phyloP scores from a whole-genome alignment of 2,888 invertebrate genomes.

The Andrena hattorfiana region DNA sequence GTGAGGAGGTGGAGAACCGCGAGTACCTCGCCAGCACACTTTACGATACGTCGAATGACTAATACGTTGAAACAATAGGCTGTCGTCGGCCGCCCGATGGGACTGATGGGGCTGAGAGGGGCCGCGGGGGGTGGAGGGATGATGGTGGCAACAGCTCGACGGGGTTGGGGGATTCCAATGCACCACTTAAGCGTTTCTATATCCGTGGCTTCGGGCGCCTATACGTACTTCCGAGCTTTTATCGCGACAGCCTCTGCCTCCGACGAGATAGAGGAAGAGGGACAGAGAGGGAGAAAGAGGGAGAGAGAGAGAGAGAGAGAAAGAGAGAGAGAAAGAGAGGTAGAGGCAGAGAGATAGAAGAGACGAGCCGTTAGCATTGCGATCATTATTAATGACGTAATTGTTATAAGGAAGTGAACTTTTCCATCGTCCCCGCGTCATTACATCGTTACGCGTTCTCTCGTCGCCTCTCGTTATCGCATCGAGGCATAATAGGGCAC shows the following conservation, averaged over 20 bases:
- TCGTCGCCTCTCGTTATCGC: conserved; percentile 65
- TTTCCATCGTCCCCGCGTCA: conserved; percentile 71
- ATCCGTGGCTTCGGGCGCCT: conserved; percentile 79
- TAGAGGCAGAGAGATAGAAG: conserved; percentile 11
- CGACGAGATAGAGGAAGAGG: conserved; percentile 31
- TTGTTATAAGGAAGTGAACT: conserved; percentile 76
- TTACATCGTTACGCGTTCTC: conserved; percentile 70
- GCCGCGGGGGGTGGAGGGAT: conserved; percentile 58
- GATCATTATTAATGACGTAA: conserved; percentile 76
- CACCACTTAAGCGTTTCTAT: conserved; percentile 84
- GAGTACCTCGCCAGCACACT: conserved; percentile 80
- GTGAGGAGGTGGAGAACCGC: conserved; percentile 72
- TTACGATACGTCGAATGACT: conserved; percentile 85
- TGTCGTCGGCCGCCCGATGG: conserved; percentile 82
- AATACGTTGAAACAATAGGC: conserved; percentile 85
- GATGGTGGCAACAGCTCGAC: conserved; percentile 70
- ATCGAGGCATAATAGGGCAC: conserved; percentile 69
- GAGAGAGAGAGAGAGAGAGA: background rate
- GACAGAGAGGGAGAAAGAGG: background rate
- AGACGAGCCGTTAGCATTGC: conserved; percentile 71
- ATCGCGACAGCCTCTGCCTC: conserved; percentile 70
- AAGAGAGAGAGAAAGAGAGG: background rate
- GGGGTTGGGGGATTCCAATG: conserved; percentile 82
- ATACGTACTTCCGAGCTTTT: conserved; percentile 78
- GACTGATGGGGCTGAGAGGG: conserved; percentile 74